Evolutionary conservation across 2,113 vertebrate species (phyloP).

Genomic region (Poecilia latipinna): DNA sequence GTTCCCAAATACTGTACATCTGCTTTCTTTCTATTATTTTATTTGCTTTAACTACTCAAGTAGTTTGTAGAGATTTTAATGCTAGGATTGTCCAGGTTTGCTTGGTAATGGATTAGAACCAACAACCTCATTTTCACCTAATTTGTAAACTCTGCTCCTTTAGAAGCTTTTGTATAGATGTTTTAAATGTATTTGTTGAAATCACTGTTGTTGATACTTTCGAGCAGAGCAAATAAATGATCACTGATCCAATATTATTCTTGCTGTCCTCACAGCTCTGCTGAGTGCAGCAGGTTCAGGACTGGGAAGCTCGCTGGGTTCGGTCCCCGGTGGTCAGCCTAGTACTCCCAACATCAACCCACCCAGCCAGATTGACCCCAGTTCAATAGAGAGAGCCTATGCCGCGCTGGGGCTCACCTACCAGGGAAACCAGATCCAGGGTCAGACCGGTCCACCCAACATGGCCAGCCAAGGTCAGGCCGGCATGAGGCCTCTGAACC

Average conservation of each 20-base stretch:
- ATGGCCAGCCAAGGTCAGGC: slow-evolving; percentile 82
- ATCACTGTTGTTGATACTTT: not conserved
- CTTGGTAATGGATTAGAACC: slow-evolving; percentile 1
- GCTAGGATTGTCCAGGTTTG: not conserved
- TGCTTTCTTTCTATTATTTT: no score
- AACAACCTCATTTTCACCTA: not conserved
- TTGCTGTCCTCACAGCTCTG: slow-evolving; percentile 82
- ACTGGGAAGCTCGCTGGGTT: slow-evolving; percentile 84
- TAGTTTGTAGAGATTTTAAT: not conserved
- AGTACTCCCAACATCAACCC: slow-evolving; percentile 89
- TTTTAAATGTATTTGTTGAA: not conserved
- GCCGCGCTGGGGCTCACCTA: slow-evolving; percentile 96
- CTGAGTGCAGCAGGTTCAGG: slow-evolving; percentile 85
- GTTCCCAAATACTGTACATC: no score
- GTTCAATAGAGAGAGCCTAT: slow-evolving; percentile 97
- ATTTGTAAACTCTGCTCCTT: not conserved
- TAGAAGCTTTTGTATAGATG: not conserved
- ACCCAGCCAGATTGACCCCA: slow-evolving; percentile 95
- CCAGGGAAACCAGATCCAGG: slow-evolving; percentile 93
- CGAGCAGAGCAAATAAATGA: not conserved
- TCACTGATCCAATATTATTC: not conserved
- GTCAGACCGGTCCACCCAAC: slow-evolving; percentile 84
- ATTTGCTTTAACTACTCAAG: not conserved
- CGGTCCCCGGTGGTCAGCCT: slow-evolving; percentile 87
- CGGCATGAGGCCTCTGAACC: slow-evolving; percentile 86